phyloP scores from a whole-genome alignment of 2,888 invertebrate species.

The Diaprepes abbreviatus region DNA sequence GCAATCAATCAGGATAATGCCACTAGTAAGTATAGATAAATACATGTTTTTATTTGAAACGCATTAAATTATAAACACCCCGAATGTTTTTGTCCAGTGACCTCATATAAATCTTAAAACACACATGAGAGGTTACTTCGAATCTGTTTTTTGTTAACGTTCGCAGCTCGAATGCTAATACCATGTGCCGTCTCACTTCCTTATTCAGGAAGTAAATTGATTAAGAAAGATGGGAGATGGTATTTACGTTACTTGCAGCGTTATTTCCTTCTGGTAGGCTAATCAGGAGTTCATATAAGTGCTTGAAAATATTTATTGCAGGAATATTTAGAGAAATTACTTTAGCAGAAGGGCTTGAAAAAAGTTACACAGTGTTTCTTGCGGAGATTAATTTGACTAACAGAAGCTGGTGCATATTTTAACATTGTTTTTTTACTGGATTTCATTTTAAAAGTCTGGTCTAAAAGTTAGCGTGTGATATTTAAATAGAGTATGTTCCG shows the following conservation, averaged over 20 bases:
- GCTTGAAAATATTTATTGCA: slow-evolving; percentile 31
- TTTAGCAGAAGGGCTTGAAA: slow-evolving; percentile 27
- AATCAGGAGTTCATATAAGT: slow-evolving; percentile 35
- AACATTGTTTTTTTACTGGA: neutral
- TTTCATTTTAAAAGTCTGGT: no score
- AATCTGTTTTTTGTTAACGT: slow-evolving; percentile 40
- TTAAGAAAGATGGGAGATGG: slow-evolving; percentile 18
- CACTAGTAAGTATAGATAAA: no score
- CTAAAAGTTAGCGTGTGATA: no score
- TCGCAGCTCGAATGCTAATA: neutral
- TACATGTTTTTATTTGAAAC: no score
- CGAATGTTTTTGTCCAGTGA: slow-evolving; percentile 16
- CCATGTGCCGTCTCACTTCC: slow-evolving; percentile 3
- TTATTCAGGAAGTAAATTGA: neutral
- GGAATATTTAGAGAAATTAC: slow-evolving; percentile 19
- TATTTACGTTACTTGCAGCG: slow-evolving; percentile 8
- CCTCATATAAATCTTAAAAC: slow-evolving; percentile 18
- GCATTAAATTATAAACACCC: slow-evolving; percentile 7
- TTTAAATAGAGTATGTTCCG: no score
- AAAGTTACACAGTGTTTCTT: neutral
- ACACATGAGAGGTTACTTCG: slow-evolving; percentile 18
- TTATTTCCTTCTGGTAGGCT: slow-evolving; percentile 44
- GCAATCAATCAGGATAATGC: no score
- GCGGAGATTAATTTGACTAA: neutral
- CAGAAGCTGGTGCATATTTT: slow-evolving; percentile 1